phyloP scores from a whole-genome alignment of 1,140 invertebrate species.

The Drosophila arawakana region DNA sequence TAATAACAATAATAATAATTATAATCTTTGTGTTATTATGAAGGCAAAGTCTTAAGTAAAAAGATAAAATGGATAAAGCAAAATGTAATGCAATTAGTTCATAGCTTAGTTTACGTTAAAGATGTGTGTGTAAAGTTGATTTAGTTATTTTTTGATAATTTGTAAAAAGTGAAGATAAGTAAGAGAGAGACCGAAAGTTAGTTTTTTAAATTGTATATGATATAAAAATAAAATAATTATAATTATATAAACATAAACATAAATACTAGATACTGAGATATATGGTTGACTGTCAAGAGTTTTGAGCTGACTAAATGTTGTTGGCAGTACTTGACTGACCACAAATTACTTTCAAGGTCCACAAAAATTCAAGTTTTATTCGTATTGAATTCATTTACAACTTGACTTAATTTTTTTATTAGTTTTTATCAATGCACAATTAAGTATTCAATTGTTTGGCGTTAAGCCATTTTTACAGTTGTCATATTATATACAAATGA shows the following conservation, averaged over 20 bases:
- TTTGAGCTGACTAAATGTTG: slow-evolving; percentile 32
- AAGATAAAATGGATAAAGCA: slow-evolving; percentile 5
- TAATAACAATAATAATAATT: slow-evolving; percentile 8
- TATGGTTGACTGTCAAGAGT: slow-evolving; percentile 46
- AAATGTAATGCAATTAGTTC: slow-evolving; percentile 60
- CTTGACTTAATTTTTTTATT: background rate
- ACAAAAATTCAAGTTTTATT: background rate
- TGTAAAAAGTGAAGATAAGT: slow-evolving; percentile 59
- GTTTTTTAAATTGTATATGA: slow-evolving; percentile 71
- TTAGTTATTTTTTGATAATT: slow-evolving; percentile 76
- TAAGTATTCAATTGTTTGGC: slow-evolving; percentile 11
- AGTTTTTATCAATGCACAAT: slow-evolving; percentile 19
- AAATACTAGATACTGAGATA: slow-evolving; percentile 19
- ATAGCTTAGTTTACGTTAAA: slow-evolving; percentile 60
- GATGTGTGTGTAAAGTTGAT: slow-evolving; percentile 62
- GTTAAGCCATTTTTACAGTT: slow-evolving; percentile 25
- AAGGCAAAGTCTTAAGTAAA: slow-evolving; percentile 5
- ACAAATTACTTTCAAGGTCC: background rate
- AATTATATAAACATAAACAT: slow-evolving; percentile 19
- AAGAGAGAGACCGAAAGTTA: slow-evolving; percentile 48
- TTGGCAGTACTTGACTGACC: slow-evolving; percentile 11
- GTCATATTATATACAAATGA: slow-evolving; percentile 14
- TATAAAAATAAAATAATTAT: slow-evolving; percentile 8
- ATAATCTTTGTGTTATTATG: slow-evolving; percentile 24
- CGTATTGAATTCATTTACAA: background rate